Evolutionary conservation across 2,113 vertebrate species (phyloP).

Genomic region (Cyprinus carpio): DNA sequence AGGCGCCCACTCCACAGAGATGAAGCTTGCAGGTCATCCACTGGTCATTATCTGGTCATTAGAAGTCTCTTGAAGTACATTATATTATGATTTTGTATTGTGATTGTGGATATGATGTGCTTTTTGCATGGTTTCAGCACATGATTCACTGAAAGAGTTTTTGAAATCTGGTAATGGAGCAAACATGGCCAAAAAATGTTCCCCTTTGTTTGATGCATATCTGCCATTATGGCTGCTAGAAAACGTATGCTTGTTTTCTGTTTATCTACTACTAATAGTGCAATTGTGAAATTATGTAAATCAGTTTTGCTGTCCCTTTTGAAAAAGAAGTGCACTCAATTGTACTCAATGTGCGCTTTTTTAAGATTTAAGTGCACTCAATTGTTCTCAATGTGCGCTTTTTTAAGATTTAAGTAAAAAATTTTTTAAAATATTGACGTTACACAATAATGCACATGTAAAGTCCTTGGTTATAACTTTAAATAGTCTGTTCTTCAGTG

Average conservation of each 20-base stretch:
- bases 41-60: slow-evolving; percentile 48
- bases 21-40: slow-evolving; percentile 35
- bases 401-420: no score
- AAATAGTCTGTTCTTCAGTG: not conserved
- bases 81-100: not conserved
- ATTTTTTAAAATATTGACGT: no score
- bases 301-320: not conserved
- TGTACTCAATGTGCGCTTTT: no score
- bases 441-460: not conserved
- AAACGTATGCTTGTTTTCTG: not conserved
- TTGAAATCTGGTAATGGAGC: slow-evolving; percentile 2
- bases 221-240: not conserved
- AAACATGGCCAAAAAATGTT: not conserved
- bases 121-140: not conserved
- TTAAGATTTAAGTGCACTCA: no score
- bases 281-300: not conserved
- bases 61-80: slow-evolving; percentile 7
- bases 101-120: not conserved
- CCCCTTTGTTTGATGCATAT: not conserved
- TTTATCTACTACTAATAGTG: not conserved
- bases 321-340: not conserved
- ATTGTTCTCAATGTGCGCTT: no score
- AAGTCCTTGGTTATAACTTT: not conserved
- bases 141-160: not conserved
- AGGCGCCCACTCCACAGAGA: slow-evolving; percentile 29